These are phyloP conservation scores for Lacanobia wlatinum DNA, from an alignment of 2,888 invertebrate genomes.

Conservation along the genomic window DNA sequence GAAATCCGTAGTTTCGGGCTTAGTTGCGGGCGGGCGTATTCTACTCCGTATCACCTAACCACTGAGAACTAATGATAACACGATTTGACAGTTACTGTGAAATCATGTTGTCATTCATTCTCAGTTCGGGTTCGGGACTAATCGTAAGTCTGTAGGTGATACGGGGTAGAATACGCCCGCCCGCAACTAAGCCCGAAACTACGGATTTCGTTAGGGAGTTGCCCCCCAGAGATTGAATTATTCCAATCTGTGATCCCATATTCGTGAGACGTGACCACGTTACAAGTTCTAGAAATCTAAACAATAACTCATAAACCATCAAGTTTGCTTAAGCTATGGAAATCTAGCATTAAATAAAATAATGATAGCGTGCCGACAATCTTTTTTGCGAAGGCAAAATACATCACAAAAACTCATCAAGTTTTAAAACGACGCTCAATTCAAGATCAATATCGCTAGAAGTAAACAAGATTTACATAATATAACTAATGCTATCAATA, in stretches of 20 bases:
- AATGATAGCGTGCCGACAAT: slow-evolving; percentile 18
- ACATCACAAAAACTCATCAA: neutral
- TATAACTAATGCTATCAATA: slow-evolving; percentile 28
- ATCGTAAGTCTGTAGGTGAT: no score
- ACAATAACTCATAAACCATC: neutral
- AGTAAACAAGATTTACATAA: slow-evolving; percentile 5
- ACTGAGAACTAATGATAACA: no score
- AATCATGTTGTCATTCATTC: no score
- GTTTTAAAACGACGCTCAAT: slow-evolving; percentile 1
- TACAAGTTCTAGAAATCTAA: neutral
- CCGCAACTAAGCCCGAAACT: no score
- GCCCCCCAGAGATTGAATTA: slow-evolving; percentile 2
- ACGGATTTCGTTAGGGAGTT: no score
- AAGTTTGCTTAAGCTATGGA: neutral
- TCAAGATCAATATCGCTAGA: slow-evolving; percentile 10
- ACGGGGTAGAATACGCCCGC: no score
- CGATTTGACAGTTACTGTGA: no score
- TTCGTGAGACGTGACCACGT: neutral
- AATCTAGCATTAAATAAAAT: neutral
- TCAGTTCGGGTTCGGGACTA: no score
- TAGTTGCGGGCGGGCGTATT: no score
- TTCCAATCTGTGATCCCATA: neutral
- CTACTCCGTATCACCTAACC: no score
- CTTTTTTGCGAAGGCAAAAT: slow-evolving; percentile 5
- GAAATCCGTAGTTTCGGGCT: no score